phyloP scores from a whole-genome alignment of 2,797 vertebrate species.

The Adrianichthys oophorus region DNA sequence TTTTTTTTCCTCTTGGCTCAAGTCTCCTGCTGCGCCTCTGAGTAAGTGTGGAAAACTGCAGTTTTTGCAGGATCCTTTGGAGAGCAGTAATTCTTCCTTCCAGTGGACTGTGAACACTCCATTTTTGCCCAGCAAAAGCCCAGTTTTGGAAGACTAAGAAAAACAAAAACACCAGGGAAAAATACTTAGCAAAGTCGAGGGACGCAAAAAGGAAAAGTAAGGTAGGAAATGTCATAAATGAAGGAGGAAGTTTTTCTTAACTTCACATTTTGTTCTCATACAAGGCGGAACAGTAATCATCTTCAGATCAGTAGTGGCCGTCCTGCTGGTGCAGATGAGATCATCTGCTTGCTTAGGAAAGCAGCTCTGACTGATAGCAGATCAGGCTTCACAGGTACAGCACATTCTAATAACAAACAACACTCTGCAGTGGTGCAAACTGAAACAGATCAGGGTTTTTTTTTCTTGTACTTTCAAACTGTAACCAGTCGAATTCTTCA shows the following conservation, averaged over 20 bases:
- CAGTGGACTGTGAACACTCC: conserved; percentile 17
- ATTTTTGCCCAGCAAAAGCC: conserved; percentile 34
- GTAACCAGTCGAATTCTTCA: conserved; percentile 6
- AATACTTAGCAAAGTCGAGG: conserved; percentile 1
- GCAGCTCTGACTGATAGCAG: conserved; percentile 1
- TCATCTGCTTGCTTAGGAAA: conserved; percentile 15
- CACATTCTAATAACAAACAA: neutral
- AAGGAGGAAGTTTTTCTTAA: conserved; percentile 49
- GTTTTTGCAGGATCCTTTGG: conserved; percentile 51
- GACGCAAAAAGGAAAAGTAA: conserved; percentile 20
- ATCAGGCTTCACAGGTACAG: neutral
- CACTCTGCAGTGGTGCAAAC: neutral
- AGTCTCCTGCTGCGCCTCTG: conserved; percentile 48
- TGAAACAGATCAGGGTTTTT: neutral
- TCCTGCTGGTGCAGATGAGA: conserved; percentile 21
- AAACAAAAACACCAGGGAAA: conserved; percentile 1
- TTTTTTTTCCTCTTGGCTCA: conserved; percentile 22
- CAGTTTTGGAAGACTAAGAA: conserved; percentile 19
- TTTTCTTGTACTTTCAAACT: conserved; percentile 14
- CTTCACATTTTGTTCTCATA: conserved; percentile 53
- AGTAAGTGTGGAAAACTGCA: conserved; percentile 62
- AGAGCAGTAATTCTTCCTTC: conserved; percentile 47
- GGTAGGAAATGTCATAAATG: conserved; percentile 23
- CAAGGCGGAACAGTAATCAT: conserved; percentile 44
- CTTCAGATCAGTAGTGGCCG: conserved; percentile 55